Conservation (phyloP, 1,140 invertebrate species). For the Stenopsyche tienmushanensis region DNA sequence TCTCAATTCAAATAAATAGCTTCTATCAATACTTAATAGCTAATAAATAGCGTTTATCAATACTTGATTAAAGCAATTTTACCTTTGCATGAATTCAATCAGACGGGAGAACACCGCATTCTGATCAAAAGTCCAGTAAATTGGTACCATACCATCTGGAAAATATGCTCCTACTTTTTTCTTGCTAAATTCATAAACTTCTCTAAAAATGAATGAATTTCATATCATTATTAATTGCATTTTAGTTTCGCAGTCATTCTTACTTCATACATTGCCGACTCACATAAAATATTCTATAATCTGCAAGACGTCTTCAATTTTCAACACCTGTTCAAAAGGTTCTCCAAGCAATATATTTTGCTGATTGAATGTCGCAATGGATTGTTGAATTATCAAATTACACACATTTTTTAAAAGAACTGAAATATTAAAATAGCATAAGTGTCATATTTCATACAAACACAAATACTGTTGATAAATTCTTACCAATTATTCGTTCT, state of each 20-base stretch:
- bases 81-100: conserved; percentile 66
- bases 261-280: conserved; percentile 24
- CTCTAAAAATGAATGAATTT: conserved; percentile 42
- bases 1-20: no score
- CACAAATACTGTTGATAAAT: neutral
- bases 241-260: neutral
- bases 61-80: no score
- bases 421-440: conserved; percentile 34
- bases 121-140: conserved; percentile 72
- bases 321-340: conserved; percentile 61
- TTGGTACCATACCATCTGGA: conserved; percentile 50
- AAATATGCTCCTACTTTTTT: conserved; percentile 53
- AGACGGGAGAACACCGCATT: conserved; percentile 71
- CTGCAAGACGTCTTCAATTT: conserved; percentile 53
- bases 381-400: conserved; percentile 73
- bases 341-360: conserved; percentile 71
- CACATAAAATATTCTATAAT: conserved; percentile 58
- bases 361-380: conserved; percentile 57
- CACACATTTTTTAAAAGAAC: conserved; percentile 72
- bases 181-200: conserved; percentile 52
- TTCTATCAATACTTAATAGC: no score
- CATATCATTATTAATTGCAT: conserved; percentile 20
- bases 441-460: neutral
- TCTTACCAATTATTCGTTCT: conserved; percentile 56
- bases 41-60: no score